Percentiles rank a stretch among this genome's conserved stretches.
Evolutionary conservation across 2,113 vertebrate genomes (phyloP).

Genomic region (Eleginops maclovinus): DNA sequence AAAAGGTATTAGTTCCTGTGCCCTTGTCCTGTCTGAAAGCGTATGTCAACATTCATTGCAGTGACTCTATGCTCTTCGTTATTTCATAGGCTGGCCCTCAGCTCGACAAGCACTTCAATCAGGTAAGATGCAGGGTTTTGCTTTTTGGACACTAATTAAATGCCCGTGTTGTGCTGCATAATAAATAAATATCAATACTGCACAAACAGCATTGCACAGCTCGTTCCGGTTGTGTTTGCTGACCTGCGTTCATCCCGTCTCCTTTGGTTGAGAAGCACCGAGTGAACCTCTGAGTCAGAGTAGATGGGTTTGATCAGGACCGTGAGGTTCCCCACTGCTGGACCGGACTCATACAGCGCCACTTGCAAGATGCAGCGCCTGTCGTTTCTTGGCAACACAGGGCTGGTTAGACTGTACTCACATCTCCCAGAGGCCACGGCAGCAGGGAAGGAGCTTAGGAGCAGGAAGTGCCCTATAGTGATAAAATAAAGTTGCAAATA

Average conservation of each 20-base stretch:
- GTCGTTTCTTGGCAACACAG: conserved; percentile 67
- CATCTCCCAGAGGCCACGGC: conserved; percentile 68
- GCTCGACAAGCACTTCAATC: conserved; percentile 51
- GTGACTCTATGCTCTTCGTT: not conserved
- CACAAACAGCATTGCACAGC: not conserved
- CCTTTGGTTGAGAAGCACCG: conserved; percentile 48
- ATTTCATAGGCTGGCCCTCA: conserved; percentile 18
- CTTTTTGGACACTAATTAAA: conserved; percentile 33
- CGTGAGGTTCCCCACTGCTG: conserved; percentile 73
- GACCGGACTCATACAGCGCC: conserved; percentile 72
- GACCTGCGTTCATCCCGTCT: conserved; percentile 66
- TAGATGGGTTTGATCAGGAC: conserved; percentile 69
- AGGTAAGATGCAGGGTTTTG: conserved; percentile 7
- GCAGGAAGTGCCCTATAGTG: conserved; percentile 81
- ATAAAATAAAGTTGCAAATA: conserved; percentile 41
- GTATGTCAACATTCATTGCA: conserved; percentile 18
- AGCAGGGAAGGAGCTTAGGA: conserved; percentile 62
- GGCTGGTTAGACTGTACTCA: conserved; percentile 79
- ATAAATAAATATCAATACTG: not conserved
- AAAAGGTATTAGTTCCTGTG: conserved; percentile 30
- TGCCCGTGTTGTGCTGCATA: conserved; percentile 1
- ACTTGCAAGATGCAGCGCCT: conserved; percentile 75
- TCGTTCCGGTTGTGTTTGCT: conserved; percentile 24
- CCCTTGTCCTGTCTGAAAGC: conserved; percentile 41
- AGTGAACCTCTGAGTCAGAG: conserved; percentile 38